Conservation (phyloP, 2,797 vertebrate species). For the Neostethus bicornis region DNA sequence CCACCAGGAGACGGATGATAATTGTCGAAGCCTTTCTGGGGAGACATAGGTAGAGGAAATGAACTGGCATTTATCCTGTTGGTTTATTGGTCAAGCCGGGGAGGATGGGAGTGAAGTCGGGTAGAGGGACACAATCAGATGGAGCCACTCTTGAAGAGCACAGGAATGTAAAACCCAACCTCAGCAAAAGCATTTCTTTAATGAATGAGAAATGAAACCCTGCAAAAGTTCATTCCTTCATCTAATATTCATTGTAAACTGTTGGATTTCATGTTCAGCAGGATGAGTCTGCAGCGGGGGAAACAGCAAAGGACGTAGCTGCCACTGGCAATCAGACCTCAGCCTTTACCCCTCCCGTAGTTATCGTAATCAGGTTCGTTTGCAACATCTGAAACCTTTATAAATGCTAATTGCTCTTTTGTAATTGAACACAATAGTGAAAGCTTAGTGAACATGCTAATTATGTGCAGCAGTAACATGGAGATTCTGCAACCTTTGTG, state of each 20-base stretch:
- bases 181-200: conserved; percentile 34
- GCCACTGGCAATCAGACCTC: conserved; percentile 21
- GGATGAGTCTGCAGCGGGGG: conserved; percentile 9
- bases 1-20: conserved; percentile 68
- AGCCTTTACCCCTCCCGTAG: conserved; percentile 29
- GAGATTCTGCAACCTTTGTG: conserved; percentile 60
- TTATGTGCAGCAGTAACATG: conserved; percentile 39
- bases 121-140: conserved; percentile 40
- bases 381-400: conserved; percentile 46
- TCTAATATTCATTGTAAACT: conserved; percentile 22
- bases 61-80: conserved; percentile 71
- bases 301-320: conserved; percentile 26
- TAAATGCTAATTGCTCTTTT: conserved; percentile 76
- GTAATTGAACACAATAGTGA: conserved; percentile 58
- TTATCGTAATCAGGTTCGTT: conserved; percentile 45
- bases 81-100: conserved; percentile 52
- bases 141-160: conserved; percentile 7
- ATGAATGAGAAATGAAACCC: conserved; percentile 37
- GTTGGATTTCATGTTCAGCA: conserved; percentile 28
- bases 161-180: conserved; percentile 28
- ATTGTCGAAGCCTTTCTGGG: conserved; percentile 60
- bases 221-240: conserved; percentile 22
- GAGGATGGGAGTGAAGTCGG: conserved; percentile 30
- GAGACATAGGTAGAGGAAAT: conserved; percentile 65
- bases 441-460: conserved; percentile 40